Evolutionary conservation across 92 coral and sea anemone genomes (phyloP), one percentile per base, ranked within the genome.

Genomic region (Bergia sp.): DNA sequence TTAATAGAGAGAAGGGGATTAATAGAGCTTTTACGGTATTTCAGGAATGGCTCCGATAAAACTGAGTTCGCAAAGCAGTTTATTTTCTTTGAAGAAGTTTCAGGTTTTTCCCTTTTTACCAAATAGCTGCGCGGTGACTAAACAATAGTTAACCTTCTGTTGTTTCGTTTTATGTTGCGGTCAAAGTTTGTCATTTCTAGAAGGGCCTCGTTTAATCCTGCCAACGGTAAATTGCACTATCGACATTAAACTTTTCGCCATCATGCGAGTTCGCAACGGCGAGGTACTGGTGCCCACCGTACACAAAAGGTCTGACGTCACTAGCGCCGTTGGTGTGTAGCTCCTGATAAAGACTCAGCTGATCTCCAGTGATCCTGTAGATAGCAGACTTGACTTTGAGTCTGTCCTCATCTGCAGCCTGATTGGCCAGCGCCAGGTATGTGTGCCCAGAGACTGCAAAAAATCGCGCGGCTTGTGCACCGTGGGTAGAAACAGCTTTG

Each of bases 341-440:
- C 79, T 84, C 67, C 40, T 84, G 87, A 13, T 84, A 47, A 12
- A 45, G 79, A 6, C 39, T 74, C 44, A 84, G 66, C 16, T 21
- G 43, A 71, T 55, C 23, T 69, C 37, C 78, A 3, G 65, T 47
- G 45, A 84, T 18, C 42, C 43, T 67, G 66, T 84, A 84, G 66
- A 84, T 53, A 29, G 87, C 78, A 15, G 87, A 71, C 53, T 74
- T 43, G 13, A 45, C 77, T 71, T 84, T 72, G 47, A 4, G 29
- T 8, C 18, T 65, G 44, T 37, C 66, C 9, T 29, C 42, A 7
- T 71, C 78, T 29, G 65, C 47, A 36, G 18, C 77, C 53, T 84
- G 87, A 47, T 84, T 84, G 45, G 87, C 79, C 36, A 84, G 79
- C n/a, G 87, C 87, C 9, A 84, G 58, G 55, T 44, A 84, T 37